Evolutionary conservation across 2,797 vertebrate species (phyloP), one percentile per base, ranked within the genome.

Genomic region (Pyrrhura leucotis): DNA sequence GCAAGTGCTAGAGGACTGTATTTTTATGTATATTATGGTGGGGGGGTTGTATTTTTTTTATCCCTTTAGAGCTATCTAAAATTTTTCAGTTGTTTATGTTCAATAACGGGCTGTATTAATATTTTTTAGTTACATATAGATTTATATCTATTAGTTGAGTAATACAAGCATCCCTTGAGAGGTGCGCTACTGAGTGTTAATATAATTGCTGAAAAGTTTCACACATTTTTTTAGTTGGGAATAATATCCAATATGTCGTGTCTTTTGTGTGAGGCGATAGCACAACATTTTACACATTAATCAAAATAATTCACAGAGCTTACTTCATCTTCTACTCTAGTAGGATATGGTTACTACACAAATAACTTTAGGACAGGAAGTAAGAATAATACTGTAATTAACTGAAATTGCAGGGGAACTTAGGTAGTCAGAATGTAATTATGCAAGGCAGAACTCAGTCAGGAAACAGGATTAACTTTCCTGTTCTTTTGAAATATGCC

Each of bases 321-420:
- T 95, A 95, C 91, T 96, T 95, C 91, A 95, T 97, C 80, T 87
- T 91, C 85, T 66, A 91, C 74, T 90, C 77, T 58, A 58, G 85
- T 84, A 91, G 89, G 85, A 90, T 96, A 95, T 56, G 35, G 89
- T 96, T 96, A 95, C 96, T 94, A 95, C 71, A 95, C 89, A 95
- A 97, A 96, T 96, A 95, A 91, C 86, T 96, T 94, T 86, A 85
- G 74, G 63, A 95, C 95, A 93, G 96, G 96, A 97, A 96, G 85
- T 95, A 94, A 95, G 96, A 97, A 97, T 95, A 97, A 96, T 96
- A 88, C 85, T 93, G 91, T 90, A 96, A 97, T 97, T 96, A 97
- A 90, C 85, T 90, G 77, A 88, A 96, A 96, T 96, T 96, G 63
- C 93, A 90, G 83, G 95, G 94, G 93, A 96, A 95, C 67, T 88